Evolutionary conservation across 1,140 invertebrate species (phyloP).

Genomic region (Anadara kagoshimensis): DNA sequence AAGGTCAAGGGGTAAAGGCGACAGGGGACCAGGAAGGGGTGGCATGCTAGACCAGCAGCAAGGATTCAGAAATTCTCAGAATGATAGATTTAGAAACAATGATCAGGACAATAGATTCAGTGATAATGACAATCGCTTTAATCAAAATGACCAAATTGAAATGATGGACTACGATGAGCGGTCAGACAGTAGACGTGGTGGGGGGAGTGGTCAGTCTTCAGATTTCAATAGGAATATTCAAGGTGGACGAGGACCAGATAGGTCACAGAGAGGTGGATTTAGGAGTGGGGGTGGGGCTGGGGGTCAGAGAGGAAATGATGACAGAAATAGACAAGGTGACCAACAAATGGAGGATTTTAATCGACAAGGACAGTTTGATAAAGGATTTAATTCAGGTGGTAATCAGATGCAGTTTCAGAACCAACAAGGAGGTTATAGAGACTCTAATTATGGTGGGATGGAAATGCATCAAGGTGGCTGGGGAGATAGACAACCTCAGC

Average conservation of each 20-base stretch:
- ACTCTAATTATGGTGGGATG: constrained; percentile 32
- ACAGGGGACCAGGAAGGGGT: constrained; percentile 8
- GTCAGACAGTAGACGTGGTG: constrained; percentile 14
- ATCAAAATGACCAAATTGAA: constrained; percentile 19
- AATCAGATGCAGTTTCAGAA: constrained; percentile 18
- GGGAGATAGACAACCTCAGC: constrained; percentile 14
- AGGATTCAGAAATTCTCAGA: constrained; percentile 3
- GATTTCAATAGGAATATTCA: not conserved
- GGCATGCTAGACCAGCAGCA: constrained; percentile 8
- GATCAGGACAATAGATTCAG: constrained; percentile 24
- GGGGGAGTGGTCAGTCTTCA: constrained; percentile 18
- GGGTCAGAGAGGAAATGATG: constrained; percentile 12
- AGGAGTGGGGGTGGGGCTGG: constrained; percentile 29
- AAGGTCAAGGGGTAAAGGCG: not conserved
- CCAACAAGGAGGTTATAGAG: constrained; percentile 35
- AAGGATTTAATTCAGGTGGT: constrained; percentile 17
- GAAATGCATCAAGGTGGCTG: constrained; percentile 14
- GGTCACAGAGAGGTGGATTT: constrained; percentile 43
- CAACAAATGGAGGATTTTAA: constrained; percentile 1
- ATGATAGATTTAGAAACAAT: not conserved
- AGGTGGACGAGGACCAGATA: constrained; percentile 35
- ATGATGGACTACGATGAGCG: constrained; percentile 32
- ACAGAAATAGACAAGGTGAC: constrained; percentile 19
- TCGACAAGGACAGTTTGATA: constrained; percentile 21
- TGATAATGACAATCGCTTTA: constrained; percentile 3